Conservation (phyloP, 1,140 invertebrate genomes). For the Ctenoplectra terminalis region DNA sequence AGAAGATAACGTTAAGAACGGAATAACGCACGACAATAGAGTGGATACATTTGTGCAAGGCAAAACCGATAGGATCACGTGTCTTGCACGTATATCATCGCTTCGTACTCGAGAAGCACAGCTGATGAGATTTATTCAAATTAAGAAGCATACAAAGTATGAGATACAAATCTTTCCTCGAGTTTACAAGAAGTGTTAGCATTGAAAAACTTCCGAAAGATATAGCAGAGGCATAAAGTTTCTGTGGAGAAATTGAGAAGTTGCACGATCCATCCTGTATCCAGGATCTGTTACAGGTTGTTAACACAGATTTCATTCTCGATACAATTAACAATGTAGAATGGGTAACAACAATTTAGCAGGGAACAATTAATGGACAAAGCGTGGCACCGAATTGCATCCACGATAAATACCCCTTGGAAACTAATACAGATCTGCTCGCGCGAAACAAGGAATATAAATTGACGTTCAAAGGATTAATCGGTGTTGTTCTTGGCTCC, state of each 20-base stretch:
- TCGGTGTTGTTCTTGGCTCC: slow-evolving; percentile 11
- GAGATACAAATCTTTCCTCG: no score
- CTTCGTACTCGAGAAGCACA: not conserved
- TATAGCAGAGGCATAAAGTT: no score
- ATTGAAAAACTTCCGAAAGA: no score
- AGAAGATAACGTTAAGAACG: slow-evolving; percentile 3
- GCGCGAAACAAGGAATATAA: not conserved
- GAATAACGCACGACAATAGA: not conserved
- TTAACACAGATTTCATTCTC: no score
- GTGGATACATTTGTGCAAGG: slow-evolving; percentile 1
- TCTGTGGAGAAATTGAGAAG: not conserved
- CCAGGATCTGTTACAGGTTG: not conserved
- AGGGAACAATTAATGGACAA: no score
- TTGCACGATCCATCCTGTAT: not conserved
- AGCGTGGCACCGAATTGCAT: not conserved
- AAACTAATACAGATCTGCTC: not conserved
- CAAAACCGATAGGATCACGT: slow-evolving; percentile 14
- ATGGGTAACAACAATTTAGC: not conserved
- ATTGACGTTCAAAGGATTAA: slow-evolving; percentile 12
- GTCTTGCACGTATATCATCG: not conserved
- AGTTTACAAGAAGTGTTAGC: no score
- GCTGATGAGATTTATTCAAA: not conserved
- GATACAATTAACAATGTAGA: not conserved
- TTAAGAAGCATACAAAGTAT: no score
- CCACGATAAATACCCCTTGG: not conserved